A percentile compares a stretch with the other conserved stretches of the same genome.
phyloP scores from a whole-genome alignment of 1,140 invertebrate genomes.

The Pseudachorutes palmiensis region DNA sequence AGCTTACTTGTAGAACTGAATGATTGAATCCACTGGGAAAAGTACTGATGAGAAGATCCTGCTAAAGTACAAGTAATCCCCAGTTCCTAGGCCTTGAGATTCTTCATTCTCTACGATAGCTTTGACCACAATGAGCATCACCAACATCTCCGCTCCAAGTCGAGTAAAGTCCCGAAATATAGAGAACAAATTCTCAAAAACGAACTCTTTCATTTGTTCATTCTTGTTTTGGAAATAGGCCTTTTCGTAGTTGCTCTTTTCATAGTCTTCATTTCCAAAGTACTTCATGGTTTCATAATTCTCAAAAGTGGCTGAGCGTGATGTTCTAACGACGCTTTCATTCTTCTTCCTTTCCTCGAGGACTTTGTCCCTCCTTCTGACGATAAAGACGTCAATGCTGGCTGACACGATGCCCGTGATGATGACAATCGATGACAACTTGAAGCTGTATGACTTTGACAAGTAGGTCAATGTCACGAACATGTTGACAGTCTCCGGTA shows the following conservation, averaged over 20 bases:
- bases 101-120: not conserved
- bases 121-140: conserved; percentile 77
- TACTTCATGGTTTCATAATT: conserved; percentile 99
- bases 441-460: not conserved
- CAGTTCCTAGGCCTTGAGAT: conserved; percentile 65
- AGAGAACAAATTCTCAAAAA: not conserved
- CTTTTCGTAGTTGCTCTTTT: conserved; percentile 71
- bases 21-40: conserved; percentile 91
- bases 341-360: not conserved
- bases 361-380: not conserved
- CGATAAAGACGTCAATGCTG: not conserved
- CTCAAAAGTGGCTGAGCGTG: conserved; percentile 67
- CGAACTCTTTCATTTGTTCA: not conserved
- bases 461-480: not conserved
- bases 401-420: not conserved
- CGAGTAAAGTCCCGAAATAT: not conserved
- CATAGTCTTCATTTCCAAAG: conserved; percentile 85
- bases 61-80: conserved; percentile 90
- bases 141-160: conserved; percentile 69
- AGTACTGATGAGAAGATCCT: conserved; percentile 95
- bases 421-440: not conserved
- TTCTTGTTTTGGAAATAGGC: conserved; percentile 42
- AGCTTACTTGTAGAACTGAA: conserved; percentile 96
- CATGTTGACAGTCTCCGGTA: not conserved
- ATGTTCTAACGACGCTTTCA: not conserved